Evolutionary conservation across 2,888 invertebrate species (phyloP).

Genomic region (Dioctria rufipes): DNA sequence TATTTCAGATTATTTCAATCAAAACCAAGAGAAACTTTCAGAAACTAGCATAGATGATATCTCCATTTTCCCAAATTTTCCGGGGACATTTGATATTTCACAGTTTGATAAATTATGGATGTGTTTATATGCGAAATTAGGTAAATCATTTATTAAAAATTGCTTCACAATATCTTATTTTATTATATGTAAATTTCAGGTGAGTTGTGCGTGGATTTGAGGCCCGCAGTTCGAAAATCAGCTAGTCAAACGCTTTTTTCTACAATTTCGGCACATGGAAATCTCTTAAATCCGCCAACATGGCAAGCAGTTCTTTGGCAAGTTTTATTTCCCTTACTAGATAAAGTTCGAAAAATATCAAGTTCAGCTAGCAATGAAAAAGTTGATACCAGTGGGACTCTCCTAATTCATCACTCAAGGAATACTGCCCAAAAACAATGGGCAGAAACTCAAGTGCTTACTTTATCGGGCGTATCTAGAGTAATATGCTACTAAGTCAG

Average conservation of each 20-base stretch:
- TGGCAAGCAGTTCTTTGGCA: conserved; percentile 97
- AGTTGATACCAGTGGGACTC: conserved; percentile 92
- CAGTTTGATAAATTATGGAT: conserved; percentile 96
- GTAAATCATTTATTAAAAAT: conserved; percentile 57
- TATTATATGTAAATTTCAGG: conserved; percentile 70
- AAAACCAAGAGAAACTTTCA: conserved; percentile 90
- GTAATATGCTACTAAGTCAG: background rate
- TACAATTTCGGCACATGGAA: conserved; percentile 96
- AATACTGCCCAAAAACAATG: conserved; percentile 99
- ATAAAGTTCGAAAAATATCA: conserved; percentile 85
- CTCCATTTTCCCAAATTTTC: conserved; percentile 87
- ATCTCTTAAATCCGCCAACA: conserved; percentile 86
- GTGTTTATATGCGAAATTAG: conserved; percentile 91
- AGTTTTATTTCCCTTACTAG: conserved; percentile 94
- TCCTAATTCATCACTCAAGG: conserved; percentile 97
- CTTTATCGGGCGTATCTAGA: conserved; percentile 85
- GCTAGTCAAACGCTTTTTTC: conserved; percentile 98
- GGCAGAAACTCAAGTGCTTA: conserved; percentile 97
- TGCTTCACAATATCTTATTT: conserved; percentile 24
- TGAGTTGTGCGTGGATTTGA: conserved; percentile 93
- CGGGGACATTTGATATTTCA: conserved; percentile 86
- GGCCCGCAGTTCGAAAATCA: conserved; percentile 97
- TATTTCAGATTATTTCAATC: conserved; percentile 97
- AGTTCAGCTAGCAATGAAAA: conserved; percentile 78
- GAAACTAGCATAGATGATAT: conserved; percentile 81